Base-by-base conservation (phyloP, 2,888 invertebrate species). In the Caenorhabditis drosophilae region DNA sequence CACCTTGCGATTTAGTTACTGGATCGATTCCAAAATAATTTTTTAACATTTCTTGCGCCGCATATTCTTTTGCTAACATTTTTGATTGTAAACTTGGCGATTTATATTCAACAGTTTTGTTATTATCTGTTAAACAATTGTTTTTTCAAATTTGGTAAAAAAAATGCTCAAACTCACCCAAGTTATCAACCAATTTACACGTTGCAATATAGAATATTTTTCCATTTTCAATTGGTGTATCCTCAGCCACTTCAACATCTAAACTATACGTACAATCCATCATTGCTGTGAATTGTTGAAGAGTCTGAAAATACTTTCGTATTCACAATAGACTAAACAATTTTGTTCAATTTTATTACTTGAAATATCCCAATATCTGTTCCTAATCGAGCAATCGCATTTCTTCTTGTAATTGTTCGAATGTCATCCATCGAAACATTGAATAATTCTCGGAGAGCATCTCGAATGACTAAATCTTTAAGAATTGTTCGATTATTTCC, bases 371-470 rank as follows among this genome's bases (percentile, higher is more conserved):
- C 54, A 31, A 12, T 12, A 31, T 31, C 31, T 12, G 31, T 6
- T 9, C 34, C 22, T 23, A 55, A 45, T 45, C 60, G 50, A 15
- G 51, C 54, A 20, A 12, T 41, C 0, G 55, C 56, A 31, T 48
- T 36, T 22, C 64, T 52, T 2, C 59, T 38, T 15, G 64, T 54
- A 1, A 71, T 60, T 1, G 40, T 40, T 4, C 47, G 41, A 34
- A 71, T 67, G 12, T 67, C 62, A 20, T 40, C 46, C 3, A 56
- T 41, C 0, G 67, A 48, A 7, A 71, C 54, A 4, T 50, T 25
- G 62, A 71, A 71, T 3, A 64, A 9, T 11, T 67, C 67, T 9
- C 41, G 61, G n/a, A 71, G 58, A n/a, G 71, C 71, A 38, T 71
- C 55, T 4, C 63, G 49, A 18, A 62, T 35, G 4, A 51, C 42